Evolutionary conservation across 2,888 invertebrate species (phyloP).

Genomic region (Epirrita christyi): DNA sequence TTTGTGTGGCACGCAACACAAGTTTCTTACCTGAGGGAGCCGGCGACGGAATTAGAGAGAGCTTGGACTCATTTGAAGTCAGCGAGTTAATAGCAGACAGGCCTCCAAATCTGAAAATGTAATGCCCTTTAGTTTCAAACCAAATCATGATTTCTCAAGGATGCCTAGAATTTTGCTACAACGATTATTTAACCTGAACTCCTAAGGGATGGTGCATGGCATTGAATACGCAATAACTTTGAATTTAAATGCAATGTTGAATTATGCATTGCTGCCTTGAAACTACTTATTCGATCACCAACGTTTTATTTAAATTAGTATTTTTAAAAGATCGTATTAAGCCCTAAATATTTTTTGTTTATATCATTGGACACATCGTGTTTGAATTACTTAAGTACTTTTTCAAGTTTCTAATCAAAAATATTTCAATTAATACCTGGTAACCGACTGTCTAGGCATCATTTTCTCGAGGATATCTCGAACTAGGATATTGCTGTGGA

Average conservation of each 20-base stretch:
- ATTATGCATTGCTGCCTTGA: too few species aligned
- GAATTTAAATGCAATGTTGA: background rate
- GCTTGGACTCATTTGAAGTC: background rate
- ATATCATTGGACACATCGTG: background rate
- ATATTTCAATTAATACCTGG: background rate
- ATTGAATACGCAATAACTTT: background rate
- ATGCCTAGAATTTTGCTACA: too few species aligned
- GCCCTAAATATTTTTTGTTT: too few species aligned
- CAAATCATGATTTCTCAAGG: background rate
- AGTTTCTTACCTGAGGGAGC: constrained; percentile 7
- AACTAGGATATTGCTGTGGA: constrained; percentile 51
- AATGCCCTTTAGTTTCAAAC: background rate
- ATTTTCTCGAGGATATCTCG: constrained; percentile 53
- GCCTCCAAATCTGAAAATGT: constrained; percentile 5
- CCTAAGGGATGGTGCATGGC: background rate
- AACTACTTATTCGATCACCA: background rate
- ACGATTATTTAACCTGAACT: too few species aligned
- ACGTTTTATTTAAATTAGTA: background rate
- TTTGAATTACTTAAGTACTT: background rate
- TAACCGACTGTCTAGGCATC: constrained; percentile 20
- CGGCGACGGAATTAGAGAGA: background rate
- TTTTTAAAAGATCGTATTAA: too few species aligned
- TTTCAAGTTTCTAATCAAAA: background rate
- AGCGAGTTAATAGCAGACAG: background rate
- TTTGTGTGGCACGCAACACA: too few species aligned